Base-by-base conservation (phyloP, 2,888 invertebrate genomes). In the Cryptocheilus praepositus region DNA sequence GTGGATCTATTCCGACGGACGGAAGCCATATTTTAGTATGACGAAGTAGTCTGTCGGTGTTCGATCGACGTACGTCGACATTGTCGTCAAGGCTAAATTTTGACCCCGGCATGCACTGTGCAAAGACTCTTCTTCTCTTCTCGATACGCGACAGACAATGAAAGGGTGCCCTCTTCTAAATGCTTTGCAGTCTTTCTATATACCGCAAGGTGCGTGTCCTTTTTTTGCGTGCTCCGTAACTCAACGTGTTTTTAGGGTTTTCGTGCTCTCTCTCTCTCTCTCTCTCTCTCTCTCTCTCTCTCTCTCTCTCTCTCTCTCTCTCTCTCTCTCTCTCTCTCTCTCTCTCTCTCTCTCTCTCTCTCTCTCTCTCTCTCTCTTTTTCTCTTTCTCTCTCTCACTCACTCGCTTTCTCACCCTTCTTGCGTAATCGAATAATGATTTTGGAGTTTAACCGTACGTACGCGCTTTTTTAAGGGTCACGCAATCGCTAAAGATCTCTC, bases 131-230 rank as follows among this genome's bases (percentile, higher is more conserved):
- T 36, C 36, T 11, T 36, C 36, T 74, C 53, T 15, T 67, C 69
- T 77, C 79, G 64, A 76, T 81, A 81, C 83, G 73, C 74, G 71
- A 79, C 78, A 78, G 80, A 77, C 84, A 81, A 82, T 74, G 73
- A 72, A 77, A 81, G 79, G 79, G 76, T 81, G 79, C 81, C 76
- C 75, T 73, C 76, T 76, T 73, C 74, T 79, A 85, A 85, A 85
- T 84, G 84, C 85, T 83, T 72, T 83, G 81, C 83, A 85, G 82
- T 84, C 83, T 86, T 81, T 82, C 84, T 86, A 81, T 81, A 72
- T 82, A 81, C 59, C 81, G 81, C 82, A 82, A 74, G 77, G 80
- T 84, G 81, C 79, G 77, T 80, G 76, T 76, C 68, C 75, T 75
- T 74, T 36, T 36, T 81, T 76, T 81, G 83, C 84, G 82, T 86